These are phyloP conservation scores for Clarias fuscus DNA, from an alignment of 2,797 vertebrate genomes.

Conservation along the genomic window DNA sequence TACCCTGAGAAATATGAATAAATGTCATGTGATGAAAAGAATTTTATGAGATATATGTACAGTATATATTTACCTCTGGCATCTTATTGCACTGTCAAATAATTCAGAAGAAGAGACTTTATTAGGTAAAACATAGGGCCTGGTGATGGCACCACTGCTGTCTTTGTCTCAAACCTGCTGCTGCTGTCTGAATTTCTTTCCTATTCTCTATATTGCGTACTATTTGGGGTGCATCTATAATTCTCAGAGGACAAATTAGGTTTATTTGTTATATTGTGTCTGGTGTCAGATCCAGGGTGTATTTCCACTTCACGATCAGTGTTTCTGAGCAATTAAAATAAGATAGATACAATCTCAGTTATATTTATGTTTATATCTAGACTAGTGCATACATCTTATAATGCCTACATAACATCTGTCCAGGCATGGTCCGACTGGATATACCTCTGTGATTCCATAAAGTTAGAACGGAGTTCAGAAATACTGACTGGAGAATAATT, in stretches of 20 bases:
- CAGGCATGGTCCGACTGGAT: too few species aligned
- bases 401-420: too few species aligned
- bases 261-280: background rate
- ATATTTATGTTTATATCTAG: background rate
- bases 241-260: background rate
- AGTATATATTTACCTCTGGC: background rate
- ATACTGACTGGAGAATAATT: too few species aligned
- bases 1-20: background rate
- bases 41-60: background rate
- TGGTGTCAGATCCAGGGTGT: background rate
- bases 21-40: background rate
- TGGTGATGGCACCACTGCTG: background rate
- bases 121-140: background rate
- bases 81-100: background rate
- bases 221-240: background rate
- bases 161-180: background rate
- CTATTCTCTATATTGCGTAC: background rate
- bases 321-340: background rate
- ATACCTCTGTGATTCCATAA: too few species aligned
- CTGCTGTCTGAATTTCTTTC: background rate
- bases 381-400: too few species aligned
- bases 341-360: background rate
- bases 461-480: too few species aligned
- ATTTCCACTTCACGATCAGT: background rate
- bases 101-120: background rate